Evolutionary conservation across 2,797 vertebrate genomes (phyloP).

Genomic region (Gorsachius magnificus): DNA sequence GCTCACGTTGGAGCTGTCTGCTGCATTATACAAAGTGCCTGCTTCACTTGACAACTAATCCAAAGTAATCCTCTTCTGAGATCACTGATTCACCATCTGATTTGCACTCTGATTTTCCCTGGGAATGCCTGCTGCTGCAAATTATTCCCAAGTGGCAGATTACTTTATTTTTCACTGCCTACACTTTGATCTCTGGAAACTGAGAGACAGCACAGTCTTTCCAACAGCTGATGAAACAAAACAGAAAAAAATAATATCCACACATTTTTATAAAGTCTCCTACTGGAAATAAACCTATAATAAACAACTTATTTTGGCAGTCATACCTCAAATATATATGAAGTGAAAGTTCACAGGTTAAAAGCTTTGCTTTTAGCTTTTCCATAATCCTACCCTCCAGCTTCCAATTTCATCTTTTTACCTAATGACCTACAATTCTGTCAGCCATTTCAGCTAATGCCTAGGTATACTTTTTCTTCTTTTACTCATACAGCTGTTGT

Average conservation of each 20-base stretch:
- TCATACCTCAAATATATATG: background rate
- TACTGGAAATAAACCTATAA: background rate
- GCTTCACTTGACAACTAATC: conserved; percentile 45
- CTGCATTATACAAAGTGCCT: conserved; percentile 32
- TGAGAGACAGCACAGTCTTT: background rate
- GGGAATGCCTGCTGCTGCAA: conserved; percentile 23
- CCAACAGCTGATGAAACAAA: background rate
- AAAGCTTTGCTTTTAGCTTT: conserved; percentile 24
- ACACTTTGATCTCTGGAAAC: background rate
- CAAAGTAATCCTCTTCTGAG: conserved; percentile 53
- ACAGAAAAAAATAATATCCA: background rate
- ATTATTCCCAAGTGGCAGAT: conserved; percentile 27
- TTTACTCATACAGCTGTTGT: background rate
- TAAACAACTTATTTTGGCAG: background rate
- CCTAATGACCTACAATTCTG: background rate
- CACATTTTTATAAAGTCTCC: background rate
- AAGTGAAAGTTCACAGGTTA: background rate
- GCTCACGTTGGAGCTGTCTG: background rate
- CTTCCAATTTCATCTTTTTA: background rate
- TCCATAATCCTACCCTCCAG: background rate
- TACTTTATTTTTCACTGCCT: conserved; percentile 5
- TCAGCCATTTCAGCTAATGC: background rate
- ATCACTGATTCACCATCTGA: conserved; percentile 10
- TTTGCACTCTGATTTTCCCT: conserved; percentile 11
- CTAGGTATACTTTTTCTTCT: background rate